Percentiles rank a stretch among this genome's conserved stretches.
Evolutionary conservation across 2,113 vertebrate genomes (phyloP).

Genomic region (Microcebus ravelobensis): DNA sequence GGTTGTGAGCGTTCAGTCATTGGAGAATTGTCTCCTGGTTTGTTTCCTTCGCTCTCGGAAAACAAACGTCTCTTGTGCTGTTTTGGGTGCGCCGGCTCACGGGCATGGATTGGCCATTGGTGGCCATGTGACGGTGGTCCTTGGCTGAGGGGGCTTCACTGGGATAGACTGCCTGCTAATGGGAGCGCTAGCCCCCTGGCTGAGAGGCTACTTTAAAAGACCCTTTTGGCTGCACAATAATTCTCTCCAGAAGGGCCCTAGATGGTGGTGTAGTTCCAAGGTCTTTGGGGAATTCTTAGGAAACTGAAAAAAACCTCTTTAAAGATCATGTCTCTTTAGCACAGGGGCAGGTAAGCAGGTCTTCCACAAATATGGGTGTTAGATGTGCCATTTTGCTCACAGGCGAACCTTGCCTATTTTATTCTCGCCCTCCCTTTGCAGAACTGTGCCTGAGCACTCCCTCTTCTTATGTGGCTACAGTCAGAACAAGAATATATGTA

Average conservation of each 20-base stretch:
- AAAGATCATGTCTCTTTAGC: not conserved
- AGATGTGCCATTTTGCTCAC: not conserved
- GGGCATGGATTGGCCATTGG: slow-evolving; percentile 69
- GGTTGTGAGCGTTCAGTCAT: slow-evolving; percentile 75
- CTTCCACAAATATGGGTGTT: not conserved
- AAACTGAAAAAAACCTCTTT: not conserved
- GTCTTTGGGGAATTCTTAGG: slow-evolving; percentile 47
- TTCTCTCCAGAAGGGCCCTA: slow-evolving; percentile 59
- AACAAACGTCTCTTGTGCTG: slow-evolving; percentile 47
- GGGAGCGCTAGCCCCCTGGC: not conserved
- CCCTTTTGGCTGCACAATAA: slow-evolving; percentile 32
- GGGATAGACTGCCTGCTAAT: slow-evolving; percentile 64
- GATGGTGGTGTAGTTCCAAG: not conserved
- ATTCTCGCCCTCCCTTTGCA: not conserved
- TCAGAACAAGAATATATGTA: not conserved
- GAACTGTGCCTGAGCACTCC: not conserved
- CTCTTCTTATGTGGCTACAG: not conserved
- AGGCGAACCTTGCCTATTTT: not conserved
- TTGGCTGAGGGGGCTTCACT: slow-evolving; percentile 68
- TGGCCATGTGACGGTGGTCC: slow-evolving; percentile 69
- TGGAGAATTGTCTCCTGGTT: slow-evolving; percentile 75
- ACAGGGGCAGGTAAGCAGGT: not conserved
- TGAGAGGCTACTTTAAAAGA: slow-evolving; percentile 69
- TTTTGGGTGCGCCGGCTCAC: slow-evolving; percentile 69
- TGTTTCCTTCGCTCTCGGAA: slow-evolving; percentile 72